A percentile compares a stretch with the other conserved stretches of the same genome.
These are phyloP conservation scores for Meloidogyne floridensis DNA, from an alignment of 1,140 invertebrate genomes.

Conservation along the genomic window DNA sequence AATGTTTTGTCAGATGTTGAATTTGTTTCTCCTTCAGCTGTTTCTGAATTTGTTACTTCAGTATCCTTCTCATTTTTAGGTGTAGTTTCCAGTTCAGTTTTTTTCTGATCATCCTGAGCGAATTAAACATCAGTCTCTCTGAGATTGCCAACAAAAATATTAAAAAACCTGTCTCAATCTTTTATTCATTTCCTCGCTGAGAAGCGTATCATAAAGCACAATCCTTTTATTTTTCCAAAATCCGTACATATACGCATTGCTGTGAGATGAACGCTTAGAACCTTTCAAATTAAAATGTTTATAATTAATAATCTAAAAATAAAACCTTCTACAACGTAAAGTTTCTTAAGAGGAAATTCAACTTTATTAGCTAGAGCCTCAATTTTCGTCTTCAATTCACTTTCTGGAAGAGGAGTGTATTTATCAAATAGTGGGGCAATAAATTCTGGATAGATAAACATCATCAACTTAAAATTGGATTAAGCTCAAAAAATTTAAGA, in stretches of 20 bases:
- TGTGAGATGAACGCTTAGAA: conserved; percentile 52
- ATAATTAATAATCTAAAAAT: conserved; percentile 8
- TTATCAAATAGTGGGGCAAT: conserved; percentile 98
- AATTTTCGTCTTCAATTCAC: conserved; percentile 81
- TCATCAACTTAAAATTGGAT: conserved; percentile 72
- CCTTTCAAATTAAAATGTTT: conserved; percentile 36
- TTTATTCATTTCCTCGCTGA: conserved; percentile 60
- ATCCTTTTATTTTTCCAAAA: conserved; percentile 95
- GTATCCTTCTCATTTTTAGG: neutral
- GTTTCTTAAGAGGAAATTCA: conserved; percentile 87
- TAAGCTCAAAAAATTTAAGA: conserved; percentile 4
- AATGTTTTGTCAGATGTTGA: neutral
- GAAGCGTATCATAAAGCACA: conserved; percentile 90
- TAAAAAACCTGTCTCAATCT: conserved; percentile 49
- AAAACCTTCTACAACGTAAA: conserved; percentile 90
- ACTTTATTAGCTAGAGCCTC: conserved; percentile 84
- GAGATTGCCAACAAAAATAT: neutral
- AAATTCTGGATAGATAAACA: conserved; percentile 91
- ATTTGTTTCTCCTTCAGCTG: neutral
- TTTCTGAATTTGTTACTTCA: neutral
- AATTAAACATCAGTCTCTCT: neutral
- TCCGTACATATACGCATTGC: conserved; percentile 81
- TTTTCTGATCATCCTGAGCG: conserved; percentile 62
- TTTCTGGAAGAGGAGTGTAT: conserved; percentile 90
- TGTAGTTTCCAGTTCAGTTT: conserved; percentile 20